Evolutionary conservation across 2,797 vertebrate species (phyloP).

Genomic region (Sarcoramphus papa): DNA sequence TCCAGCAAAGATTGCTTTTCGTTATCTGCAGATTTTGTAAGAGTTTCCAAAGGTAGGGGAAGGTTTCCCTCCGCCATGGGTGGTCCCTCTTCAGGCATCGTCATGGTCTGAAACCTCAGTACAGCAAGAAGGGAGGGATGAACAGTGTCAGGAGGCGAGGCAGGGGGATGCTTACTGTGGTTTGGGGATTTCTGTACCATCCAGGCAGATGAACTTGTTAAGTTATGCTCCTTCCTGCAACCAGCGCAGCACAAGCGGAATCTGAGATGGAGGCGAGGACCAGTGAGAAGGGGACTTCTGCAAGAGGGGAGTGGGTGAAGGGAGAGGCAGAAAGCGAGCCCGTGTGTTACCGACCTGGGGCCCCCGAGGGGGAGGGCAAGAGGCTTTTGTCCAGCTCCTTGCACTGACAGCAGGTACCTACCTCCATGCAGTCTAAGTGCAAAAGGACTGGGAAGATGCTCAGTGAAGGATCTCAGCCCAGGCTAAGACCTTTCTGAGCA

Average conservation of each 20-base stretch:
- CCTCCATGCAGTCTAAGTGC: neutral
- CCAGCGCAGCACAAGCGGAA: neutral
- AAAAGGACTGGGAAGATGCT: neutral
- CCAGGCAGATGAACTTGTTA: neutral
- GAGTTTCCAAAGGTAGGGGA: neutral
- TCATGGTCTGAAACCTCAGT: neutral
- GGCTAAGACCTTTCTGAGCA: neutral
- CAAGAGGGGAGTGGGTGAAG: rapidly evolving
- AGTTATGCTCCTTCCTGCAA: neutral
- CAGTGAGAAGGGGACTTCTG: neutral
- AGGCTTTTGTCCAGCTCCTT: neutral
- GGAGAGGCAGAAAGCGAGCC: neutral
- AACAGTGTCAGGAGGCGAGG: neutral
- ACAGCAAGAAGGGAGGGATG: neutral
- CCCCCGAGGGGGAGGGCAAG: no score
- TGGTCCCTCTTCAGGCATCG: neutral
- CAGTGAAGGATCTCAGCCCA: neutral
- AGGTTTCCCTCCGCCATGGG: neutral
- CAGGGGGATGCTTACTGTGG: neutral
- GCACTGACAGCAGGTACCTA: neutral
- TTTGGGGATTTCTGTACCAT: neutral
- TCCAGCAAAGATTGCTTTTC: neutral
- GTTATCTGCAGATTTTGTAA: neutral
- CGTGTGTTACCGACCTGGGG: rapidly evolving
- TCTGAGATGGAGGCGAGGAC: neutral